Conservation (phyloP, 2,113 vertebrate genomes). For the Ameiurus melas region DNA sequence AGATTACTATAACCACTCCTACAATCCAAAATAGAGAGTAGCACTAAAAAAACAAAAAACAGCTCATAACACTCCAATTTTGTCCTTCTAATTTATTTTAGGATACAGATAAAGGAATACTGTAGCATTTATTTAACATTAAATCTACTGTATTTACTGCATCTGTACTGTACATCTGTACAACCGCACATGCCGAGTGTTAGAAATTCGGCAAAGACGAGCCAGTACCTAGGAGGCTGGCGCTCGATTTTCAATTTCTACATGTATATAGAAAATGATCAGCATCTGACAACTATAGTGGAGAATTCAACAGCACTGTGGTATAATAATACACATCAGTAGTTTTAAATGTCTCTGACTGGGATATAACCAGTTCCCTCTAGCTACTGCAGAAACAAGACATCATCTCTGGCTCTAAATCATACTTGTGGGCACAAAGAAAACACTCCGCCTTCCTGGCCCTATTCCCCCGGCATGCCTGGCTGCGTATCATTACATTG, state of each 20-base stretch:
- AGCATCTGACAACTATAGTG: background rate
- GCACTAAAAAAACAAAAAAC: background rate
- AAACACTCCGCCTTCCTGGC: background rate
- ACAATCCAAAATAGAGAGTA: too few species aligned
- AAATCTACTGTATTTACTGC: background rate
- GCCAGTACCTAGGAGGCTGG: background rate
- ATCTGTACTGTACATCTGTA: background rate
- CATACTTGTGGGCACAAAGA: constrained; percentile 16
- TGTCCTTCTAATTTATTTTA: background rate
- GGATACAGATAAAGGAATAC: background rate
- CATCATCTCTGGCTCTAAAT: background rate
- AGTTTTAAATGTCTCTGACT: too few species aligned
- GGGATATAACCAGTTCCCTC: constrained; percentile 13
- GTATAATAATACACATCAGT: background rate
- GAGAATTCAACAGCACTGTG: background rate
- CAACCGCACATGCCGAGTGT: background rate
- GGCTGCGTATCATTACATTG: constrained; percentile 26
- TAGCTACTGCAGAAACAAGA: constrained; percentile 22
- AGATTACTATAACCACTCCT: background rate
- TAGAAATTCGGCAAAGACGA: background rate
- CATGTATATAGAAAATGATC: background rate
- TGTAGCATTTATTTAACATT: background rate
- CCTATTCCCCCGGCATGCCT: constrained; percentile 1
- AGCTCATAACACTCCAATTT: too few species aligned
- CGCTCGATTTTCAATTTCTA: background rate